Conservation (phyloP, 2,797 vertebrate species). For the Carcharodon carcharias region DNA sequence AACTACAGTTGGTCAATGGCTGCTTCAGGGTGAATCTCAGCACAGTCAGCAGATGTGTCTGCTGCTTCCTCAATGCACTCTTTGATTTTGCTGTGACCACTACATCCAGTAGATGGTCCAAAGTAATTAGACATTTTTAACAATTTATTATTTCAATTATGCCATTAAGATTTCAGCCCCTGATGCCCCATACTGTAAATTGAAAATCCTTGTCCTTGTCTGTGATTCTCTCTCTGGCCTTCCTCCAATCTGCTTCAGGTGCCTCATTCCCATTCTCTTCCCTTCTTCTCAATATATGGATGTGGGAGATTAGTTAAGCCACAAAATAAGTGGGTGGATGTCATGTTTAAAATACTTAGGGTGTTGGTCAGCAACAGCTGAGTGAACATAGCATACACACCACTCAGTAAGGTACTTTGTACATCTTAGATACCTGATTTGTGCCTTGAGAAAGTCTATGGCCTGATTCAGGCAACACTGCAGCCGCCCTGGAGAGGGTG, state of each 20-base stretch:
- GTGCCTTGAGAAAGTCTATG: not conserved
- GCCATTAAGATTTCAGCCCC: not conserved
- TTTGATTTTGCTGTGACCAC: not conserved
- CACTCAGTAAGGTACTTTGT: not conserved
- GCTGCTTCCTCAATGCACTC: not conserved
- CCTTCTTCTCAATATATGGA: not conserved
- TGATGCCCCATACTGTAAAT: not conserved
- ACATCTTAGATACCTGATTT: not conserved
- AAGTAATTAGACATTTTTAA: not conserved
- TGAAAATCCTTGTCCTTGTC: not conserved
- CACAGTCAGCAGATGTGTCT: not conserved
- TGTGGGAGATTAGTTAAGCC: not conserved
- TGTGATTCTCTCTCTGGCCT: not conserved
- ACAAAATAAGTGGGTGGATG: too few relatives aligned
- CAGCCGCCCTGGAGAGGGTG: not conserved
- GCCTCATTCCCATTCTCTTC: not conserved
- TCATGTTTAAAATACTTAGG: too few relatives aligned
- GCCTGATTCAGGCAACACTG: not conserved
- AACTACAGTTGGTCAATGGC: not conserved
- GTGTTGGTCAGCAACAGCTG: too few relatives aligned
- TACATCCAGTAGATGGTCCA: not conserved
- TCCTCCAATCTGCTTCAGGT: not conserved
- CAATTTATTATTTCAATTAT: not conserved
- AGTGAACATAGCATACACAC: not conserved
- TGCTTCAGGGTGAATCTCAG: not conserved